Evolutionary conservation across 2,888 invertebrate genomes (phyloP).

Genomic region (Stegophylla sp.): DNA sequence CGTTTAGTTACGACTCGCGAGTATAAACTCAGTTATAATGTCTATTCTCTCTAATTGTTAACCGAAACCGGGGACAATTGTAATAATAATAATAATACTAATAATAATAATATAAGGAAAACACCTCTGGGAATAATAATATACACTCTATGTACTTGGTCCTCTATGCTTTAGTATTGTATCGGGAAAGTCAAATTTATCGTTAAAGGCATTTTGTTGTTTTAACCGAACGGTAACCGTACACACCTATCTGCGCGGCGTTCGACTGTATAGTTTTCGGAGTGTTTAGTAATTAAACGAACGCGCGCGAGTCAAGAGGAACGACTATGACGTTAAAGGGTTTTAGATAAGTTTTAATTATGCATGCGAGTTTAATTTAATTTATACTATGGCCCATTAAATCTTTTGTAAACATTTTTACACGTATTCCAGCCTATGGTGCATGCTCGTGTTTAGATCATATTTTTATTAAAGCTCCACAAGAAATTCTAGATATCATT

Average conservation of each 20-base stretch:
- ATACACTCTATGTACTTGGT: neutral
- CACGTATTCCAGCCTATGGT: too few relatives aligned
- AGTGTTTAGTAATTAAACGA: slow-evolving; percentile 23
- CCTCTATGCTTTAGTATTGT: neutral
- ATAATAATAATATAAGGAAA: neutral
- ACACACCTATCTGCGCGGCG: neutral
- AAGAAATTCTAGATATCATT: neutral
- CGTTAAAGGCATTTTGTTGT: slow-evolving; percentile 13
- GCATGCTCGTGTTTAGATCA: too few relatives aligned
- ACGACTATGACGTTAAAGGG: neutral
- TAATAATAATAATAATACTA: too few relatives aligned
- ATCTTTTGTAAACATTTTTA: neutral
- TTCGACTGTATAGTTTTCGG: slow-evolving; percentile 10
- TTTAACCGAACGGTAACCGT: neutral
- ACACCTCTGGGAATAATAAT: neutral
- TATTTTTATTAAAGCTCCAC: neutral
- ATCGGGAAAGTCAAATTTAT: neutral
- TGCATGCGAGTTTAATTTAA: slow-evolving; percentile 26
- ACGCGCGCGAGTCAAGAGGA: neutral
- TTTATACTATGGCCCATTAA: neutral
- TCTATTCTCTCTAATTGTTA: slow-evolving; percentile 1
- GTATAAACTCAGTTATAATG: neutral
- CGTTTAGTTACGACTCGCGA: too few relatives aligned
- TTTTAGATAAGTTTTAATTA: slow-evolving; percentile 36
- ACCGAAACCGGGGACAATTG: neutral